These are phyloP conservation scores for Pitta sordida DNA, from an alignment of 2,113 vertebrate genomes.

Conservation along the genomic window DNA sequence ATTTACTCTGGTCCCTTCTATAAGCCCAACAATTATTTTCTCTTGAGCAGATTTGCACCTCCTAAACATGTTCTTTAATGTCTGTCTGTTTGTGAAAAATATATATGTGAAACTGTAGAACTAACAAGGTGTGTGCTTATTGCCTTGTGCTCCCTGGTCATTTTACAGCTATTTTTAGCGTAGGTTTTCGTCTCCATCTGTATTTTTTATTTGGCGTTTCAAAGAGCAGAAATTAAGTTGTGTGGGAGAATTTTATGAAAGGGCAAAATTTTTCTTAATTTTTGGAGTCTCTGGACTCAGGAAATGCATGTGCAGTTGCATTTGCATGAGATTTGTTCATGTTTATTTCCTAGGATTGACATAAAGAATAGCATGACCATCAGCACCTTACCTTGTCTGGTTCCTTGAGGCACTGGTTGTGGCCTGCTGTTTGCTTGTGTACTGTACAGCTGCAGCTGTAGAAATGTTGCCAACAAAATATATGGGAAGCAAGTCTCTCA, in stretches of 20 bases:
- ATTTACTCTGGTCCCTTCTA: neutral
- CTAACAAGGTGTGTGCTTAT: neutral
- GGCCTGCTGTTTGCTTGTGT: slow-evolving; percentile 13
- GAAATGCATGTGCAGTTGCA: neutral
- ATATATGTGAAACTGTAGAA: accelerated
- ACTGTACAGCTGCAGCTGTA: neutral
- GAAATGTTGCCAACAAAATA: slow-evolving; percentile 5
- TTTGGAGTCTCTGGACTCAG: neutral
- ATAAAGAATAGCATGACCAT: neutral
- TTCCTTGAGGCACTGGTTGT: neutral
- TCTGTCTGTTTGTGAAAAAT: neutral
- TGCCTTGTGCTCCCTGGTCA: neutral
- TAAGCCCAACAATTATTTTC: neutral
- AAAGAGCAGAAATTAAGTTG: neutral
- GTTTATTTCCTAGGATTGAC: neutral
- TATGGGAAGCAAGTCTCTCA: neutral
- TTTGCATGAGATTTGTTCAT: neutral
- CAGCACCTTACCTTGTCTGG: neutral
- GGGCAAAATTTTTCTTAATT: neutral
- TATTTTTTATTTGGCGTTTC: neutral
- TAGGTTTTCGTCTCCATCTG: neutral
- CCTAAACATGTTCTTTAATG: neutral
- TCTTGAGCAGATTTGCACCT: neutral
- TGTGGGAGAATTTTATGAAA: neutral
- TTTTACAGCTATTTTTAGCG: neutral